Percentiles rank a stretch among this genome's conserved stretches.
phyloP scores from a whole-genome alignment of 2,113 vertebrate species.

The Ifrita kowaldi region DNA sequence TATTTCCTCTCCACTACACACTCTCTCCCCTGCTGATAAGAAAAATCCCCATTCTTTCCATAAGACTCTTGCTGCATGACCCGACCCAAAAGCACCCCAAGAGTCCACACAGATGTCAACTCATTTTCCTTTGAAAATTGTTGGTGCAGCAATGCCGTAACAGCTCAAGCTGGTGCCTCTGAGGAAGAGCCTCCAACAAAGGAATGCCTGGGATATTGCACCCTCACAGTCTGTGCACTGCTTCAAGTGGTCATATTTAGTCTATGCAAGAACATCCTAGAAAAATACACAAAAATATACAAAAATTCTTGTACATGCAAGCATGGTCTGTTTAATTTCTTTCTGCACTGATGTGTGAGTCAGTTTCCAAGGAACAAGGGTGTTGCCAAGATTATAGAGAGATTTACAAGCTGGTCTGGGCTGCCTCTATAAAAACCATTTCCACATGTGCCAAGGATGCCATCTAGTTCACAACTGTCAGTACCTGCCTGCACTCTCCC shows the following conservation, averaged over 20 bases:
- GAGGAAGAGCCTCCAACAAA: neutral
- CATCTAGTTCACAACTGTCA: neutral
- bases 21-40: neutral
- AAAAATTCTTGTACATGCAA: neutral
- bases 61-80: neutral
- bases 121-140: neutral
- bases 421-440: neutral
- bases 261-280: neutral
- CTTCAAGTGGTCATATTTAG: neutral
- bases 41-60: neutral
- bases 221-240: neutral
- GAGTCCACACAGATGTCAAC: neutral
- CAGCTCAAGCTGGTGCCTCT: neutral
- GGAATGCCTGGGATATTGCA: neutral
- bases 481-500: neutral
- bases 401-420: neutral
- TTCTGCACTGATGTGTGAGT: neutral
- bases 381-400: neutral
- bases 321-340: neutral
- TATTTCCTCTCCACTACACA: neutral
- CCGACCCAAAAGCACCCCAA: neutral
- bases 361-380: neutral
- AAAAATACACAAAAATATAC: neutral
- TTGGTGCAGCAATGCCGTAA: neutral
- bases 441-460: neutral